Evolutionary conservation across 2,113 vertebrate species (phyloP).

Genomic region (Phocoena phocoena): DNA sequence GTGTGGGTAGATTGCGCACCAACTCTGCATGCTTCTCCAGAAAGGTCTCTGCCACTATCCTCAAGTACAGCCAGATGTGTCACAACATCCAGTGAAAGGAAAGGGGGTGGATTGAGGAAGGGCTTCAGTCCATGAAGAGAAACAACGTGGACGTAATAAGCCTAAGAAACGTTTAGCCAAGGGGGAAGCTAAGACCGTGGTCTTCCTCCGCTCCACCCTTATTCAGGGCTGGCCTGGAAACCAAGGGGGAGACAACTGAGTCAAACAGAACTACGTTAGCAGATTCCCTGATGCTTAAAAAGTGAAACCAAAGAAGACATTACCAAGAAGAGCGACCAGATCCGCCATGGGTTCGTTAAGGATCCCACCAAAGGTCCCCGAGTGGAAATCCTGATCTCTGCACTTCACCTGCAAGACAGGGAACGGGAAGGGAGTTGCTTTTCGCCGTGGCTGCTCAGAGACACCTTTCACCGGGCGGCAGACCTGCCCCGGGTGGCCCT

Average conservation of each 20-base stretch:
- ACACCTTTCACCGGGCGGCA: rapidly evolving
- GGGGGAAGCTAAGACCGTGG: rapidly evolving
- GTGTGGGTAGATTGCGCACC: rapidly evolving
- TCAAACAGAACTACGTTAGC: rapidly evolving
- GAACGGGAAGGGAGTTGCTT: neutral
- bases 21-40: neutral
- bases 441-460: rapidly evolving
- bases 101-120: neutral
- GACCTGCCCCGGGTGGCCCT: rapidly evolving
- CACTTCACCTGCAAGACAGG: constrained; percentile 83
- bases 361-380: constrained; percentile 87
- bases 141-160: rapidly evolving
- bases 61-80: rapidly evolving
- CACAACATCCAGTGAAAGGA: neutral
- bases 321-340: constrained; percentile 86
- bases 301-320: neutral
- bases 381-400: constrained; percentile 85
- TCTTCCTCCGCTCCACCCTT: neutral
- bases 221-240: neutral
- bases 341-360: constrained; percentile 85
- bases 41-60: neutral
- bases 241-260: neutral
- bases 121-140: neutral
- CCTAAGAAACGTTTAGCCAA: neutral
- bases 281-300: neutral